Percentiles rank a stretch among this genome's conserved stretches.
These are phyloP conservation scores for Corvus hawaiiensis DNA, from an alignment of 2,113 vertebrate genomes.

Conservation along the genomic window DNA sequence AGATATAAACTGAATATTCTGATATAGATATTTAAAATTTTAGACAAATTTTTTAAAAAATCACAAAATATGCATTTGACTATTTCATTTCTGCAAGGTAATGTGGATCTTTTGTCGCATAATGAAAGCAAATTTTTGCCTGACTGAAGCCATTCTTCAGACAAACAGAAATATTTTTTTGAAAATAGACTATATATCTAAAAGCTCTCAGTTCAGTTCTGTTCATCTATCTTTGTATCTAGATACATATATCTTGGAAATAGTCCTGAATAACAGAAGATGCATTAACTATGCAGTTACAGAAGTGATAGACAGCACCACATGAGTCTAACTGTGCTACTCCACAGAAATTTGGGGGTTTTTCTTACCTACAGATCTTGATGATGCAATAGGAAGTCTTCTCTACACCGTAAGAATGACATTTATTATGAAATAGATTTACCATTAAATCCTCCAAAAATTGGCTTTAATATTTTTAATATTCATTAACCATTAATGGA, in stretches of 20 bases:
- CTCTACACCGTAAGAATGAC: not conserved
- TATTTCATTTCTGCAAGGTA: not conserved
- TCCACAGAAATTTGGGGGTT: not conserved
- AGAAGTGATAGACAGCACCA: not conserved
- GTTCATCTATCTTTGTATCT: not conserved
- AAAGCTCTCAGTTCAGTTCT: not conserved
- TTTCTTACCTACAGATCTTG: not conserved
- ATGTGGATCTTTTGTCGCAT: not conserved
- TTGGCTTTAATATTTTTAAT: not conserved
- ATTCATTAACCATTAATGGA: not conserved
- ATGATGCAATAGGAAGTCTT: not conserved
- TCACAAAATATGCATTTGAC: not conserved
- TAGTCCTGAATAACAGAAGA: not conserved
- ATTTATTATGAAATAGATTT: not conserved
- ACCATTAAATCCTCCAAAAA: not conserved
- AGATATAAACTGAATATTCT: not conserved
- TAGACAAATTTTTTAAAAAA: not conserved
- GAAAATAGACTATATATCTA: conserved; percentile 14
- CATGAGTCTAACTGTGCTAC: not conserved
- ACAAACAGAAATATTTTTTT: not conserved
- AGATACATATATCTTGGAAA: not conserved
- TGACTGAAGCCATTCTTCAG: not conserved
- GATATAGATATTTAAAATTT: not conserved
- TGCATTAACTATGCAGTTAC: conserved; percentile 5
- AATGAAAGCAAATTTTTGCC: not conserved